phyloP scores from a whole-genome alignment of 2,797 vertebrate species.

The Mus caroli region DNA sequence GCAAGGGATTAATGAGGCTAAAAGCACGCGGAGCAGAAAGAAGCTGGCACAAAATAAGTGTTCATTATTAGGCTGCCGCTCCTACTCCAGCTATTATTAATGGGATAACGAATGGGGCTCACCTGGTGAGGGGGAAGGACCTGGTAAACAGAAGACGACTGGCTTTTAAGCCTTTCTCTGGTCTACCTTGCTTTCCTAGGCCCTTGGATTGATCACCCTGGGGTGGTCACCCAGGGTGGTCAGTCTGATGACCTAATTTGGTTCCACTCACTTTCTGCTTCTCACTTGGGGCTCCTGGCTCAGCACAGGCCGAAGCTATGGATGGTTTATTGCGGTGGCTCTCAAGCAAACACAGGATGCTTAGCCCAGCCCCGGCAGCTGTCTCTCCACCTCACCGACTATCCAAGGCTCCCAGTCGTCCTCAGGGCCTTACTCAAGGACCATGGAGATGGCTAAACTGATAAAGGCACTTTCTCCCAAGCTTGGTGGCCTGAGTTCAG shows the following conservation, averaged over 20 bases:
- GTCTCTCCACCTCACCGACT: neutral
- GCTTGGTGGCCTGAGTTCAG: neutral
- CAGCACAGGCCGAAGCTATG: neutral
- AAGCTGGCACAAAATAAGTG: slow-evolving; percentile 22
- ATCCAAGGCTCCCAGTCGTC: rapidly evolving
- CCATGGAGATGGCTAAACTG: neutral
- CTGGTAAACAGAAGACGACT: neutral
- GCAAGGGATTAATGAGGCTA: slow-evolving; percentile 30
- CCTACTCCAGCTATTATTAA: slow-evolving; percentile 5
- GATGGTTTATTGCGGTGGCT: rapidly evolving
- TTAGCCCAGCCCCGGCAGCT: neutral
- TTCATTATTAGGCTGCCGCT: neutral
- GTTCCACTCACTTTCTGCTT: neutral
- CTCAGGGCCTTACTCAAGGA: neutral
- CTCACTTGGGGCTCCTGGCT: neutral
- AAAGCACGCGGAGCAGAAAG: slow-evolving; percentile 45
- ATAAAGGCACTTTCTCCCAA: neutral
- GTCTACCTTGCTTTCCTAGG: neutral
- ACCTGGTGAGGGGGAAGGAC: neutral
- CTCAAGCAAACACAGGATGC: neutral
- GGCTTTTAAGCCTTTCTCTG: slow-evolving; percentile 17
- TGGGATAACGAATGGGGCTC: neutral
- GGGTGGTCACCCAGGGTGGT: neutral
- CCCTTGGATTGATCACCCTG: neutral
- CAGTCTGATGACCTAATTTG: neutral